Percentiles rank a stretch among this genome's conserved stretches.
Evolutionary conservation across 64 coral and sea anemone genomes (phyloP).

Genomic region (Acropora tenuis): DNA sequence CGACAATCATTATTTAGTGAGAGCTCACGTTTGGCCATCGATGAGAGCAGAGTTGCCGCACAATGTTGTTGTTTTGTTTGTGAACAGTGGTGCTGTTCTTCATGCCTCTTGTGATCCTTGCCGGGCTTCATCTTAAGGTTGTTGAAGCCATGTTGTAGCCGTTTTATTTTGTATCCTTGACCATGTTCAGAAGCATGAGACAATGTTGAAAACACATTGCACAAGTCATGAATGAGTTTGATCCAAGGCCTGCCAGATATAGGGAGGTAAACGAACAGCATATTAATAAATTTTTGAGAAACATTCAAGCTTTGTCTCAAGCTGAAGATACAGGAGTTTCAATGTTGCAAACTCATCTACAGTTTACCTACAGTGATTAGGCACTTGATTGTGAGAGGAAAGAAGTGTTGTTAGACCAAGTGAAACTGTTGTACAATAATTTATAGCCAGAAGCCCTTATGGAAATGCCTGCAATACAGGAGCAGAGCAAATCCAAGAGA

Average conservation of each 20-base stretch:
- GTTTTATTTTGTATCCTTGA: conserved; percentile 8
- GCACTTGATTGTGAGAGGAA: not conserved
- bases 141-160: no score
- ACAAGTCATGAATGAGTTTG: conserved; percentile 57
- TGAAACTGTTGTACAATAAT: not conserved
- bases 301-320: not conserved
- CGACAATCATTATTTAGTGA: no score
- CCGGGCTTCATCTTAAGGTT: no score
- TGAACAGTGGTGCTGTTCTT: no score
- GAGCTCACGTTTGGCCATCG: no score
- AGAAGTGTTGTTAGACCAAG: conserved; percentile 1
- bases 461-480: not conserved
- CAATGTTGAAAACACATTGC: not conserved
- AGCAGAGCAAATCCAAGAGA: not conserved
- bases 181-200: not conserved
- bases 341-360: not conserved
- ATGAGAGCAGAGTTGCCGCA: no score
- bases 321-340: not conserved
- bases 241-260: not conserved
- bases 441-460: not conserved
- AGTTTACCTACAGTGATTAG: not conserved
- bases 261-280: not conserved
- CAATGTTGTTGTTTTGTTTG: no score
- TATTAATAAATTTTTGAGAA: conserved; percentile 11
- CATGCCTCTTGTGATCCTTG: no score